Conservation (phyloP, 2,797 vertebrate genomes). For the Falco biarmicus region DNA sequence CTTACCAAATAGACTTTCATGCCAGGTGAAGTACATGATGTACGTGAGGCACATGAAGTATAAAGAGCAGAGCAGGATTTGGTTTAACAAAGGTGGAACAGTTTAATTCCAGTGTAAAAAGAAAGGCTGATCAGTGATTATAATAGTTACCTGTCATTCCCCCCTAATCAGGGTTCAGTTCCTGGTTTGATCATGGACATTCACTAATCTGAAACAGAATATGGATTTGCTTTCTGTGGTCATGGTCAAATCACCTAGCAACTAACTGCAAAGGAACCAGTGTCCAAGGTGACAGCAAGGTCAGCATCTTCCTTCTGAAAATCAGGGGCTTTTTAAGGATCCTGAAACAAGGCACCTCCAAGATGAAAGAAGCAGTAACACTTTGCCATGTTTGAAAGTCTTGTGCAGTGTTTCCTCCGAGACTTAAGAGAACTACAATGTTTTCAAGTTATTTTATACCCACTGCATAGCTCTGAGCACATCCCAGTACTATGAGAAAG, state of each 20-base stretch:
- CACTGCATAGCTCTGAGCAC: neutral
- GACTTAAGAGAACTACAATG: neutral
- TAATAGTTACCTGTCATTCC: neutral
- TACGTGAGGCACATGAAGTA: neutral
- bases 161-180: neutral
- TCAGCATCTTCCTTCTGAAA: neutral
- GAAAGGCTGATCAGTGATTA: neutral
- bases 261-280: neutral
- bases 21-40: neutral
- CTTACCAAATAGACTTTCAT: neutral
- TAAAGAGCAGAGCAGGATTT: neutral
- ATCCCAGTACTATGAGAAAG: neutral
- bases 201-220: neutral
- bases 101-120: neutral
- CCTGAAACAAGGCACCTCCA: neutral
- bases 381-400: neutral
- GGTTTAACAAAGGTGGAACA: neutral
- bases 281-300: neutral
- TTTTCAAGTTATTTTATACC: neutral
- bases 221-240: neutral
- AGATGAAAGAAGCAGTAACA: neutral
- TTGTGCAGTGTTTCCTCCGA: neutral
- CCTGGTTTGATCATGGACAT: neutral
- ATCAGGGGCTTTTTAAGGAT: neutral
- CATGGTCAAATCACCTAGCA: neutral